Base-by-base conservation (phyloP, 2,113 vertebrate species). In the Ochotona princeps region DNA sequence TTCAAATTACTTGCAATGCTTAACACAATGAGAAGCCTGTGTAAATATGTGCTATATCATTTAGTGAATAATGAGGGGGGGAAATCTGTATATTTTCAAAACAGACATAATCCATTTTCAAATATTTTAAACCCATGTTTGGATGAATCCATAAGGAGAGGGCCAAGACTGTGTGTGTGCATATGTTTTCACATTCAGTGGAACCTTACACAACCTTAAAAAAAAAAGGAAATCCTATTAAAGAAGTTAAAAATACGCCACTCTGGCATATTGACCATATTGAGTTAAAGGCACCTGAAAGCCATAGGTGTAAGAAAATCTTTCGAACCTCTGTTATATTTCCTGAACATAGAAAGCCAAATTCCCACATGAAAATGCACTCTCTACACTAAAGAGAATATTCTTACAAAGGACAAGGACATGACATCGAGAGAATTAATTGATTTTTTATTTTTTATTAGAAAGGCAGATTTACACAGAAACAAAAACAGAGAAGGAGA, bases 291-390 rank as follows among this genome's bases (percentile, higher is more conserved):
- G 49, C 47, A 83, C n/a, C 23, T 75, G 21, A 89, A 76, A 87
- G 57, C 57, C 8, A 20, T n/a, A 82, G 30, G 28, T 88, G 8
- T 10, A 88, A 87, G 23, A 66, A 92, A 66, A 60, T 35, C 25
- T 76, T 57, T 49, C 74, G 79, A 38, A 86, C 38, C 30, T 86
- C 60, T 30, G 28, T 51, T 72, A 57, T 83, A 28, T 66, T 74
- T 72, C 84, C 70, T 76, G 89, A 87, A 87, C 76, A 30, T 13
- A 82, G 47, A 61, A 90, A 38, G 76, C 32, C n/a, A 83, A 69
- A 87, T 54, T 76, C 44, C n/a, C 54, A 91, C 23, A 54, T 63
- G 38, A 72, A 91, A 90, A 87, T 57, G 44, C 28, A 47, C 25
- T 83, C 30, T 7, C n/a, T 66, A 30, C 32, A 47, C 61, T 60